Base-by-base conservation (phyloP, 2,113 vertebrate species). In the Otolemur garnettii region DNA sequence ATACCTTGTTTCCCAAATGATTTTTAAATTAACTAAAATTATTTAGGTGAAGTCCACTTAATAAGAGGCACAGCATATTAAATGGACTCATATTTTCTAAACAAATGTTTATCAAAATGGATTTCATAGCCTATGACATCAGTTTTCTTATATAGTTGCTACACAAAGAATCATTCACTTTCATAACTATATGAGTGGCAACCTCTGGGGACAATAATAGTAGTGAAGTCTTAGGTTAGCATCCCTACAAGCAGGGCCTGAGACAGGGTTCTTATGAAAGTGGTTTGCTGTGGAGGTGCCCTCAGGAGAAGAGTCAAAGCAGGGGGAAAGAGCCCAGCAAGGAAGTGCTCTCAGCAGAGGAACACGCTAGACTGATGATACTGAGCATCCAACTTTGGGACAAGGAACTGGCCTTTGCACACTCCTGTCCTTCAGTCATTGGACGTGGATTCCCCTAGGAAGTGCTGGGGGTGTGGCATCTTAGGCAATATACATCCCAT, bases 11-110 rank as follows among this genome's bases (percentile, higher is more conserved):
- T 88, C 45, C 55, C 71, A 62, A 80, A 59, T 28, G 68, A 13
- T 95, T 64, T 89, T 82, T 75, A 90, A 83, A 42, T 83, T 57
- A 78, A 66, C 72, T 71, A 66, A n/a, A 69, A 69, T 38, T 57
- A 59, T 89, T 90, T 80, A 60, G 38, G 68, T 57, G 24, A 7
- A 38, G 1, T n/a, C 53, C 30, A 60, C 42, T 92, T 79, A 90
- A 62, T 62, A 90, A 62, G 86, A 94, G 42, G n/a, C 57, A 90
- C 8, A 18, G 17, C 7, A 22, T 69, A 74, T 85, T 62, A 82
- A 83, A 59, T 14, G 26, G 50, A 53, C 4, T 95, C 28, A 11
- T 68, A 74, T 80, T 87, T 94, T 71, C 55, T 90, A 83, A 83
- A 42, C 84, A 92, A 71, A 45, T 77, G 66, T 15, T 93, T 95